phyloP scores from a whole-genome alignment of 2,113 vertebrate genomes.

The Peromyscus californicus region DNA sequence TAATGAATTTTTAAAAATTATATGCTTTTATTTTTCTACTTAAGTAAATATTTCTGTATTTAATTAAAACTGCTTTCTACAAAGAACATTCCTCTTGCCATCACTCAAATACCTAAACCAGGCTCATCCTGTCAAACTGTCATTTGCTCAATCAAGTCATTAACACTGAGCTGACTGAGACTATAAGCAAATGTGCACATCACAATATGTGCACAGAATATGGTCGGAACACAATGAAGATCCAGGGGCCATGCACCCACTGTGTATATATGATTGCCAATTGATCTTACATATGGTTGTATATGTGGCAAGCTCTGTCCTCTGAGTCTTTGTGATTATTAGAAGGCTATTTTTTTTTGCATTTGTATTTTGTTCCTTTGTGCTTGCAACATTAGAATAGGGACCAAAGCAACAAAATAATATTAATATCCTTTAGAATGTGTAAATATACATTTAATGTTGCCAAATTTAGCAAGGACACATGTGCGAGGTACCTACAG shows the following conservation, averaged over 20 bases:
- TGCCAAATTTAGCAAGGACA: background rate
- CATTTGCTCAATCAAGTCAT: constrained; percentile 18
- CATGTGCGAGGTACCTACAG: background rate
- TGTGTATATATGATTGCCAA: background rate
- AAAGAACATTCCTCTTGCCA: background rate
- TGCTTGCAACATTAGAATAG: background rate
- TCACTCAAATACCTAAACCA: background rate
- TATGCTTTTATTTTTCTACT: background rate
- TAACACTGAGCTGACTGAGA: background rate
- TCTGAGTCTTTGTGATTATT: background rate
- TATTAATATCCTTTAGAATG: background rate
- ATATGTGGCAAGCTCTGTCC: background rate
- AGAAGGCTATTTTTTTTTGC: background rate
- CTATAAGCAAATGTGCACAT: background rate
- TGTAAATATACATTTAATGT: background rate
- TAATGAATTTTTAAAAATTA: constrained; percentile 22
- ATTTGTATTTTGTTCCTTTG: background rate
- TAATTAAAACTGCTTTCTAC: background rate
- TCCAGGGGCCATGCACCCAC: background rate
- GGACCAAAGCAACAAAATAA: background rate
- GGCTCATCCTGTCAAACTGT: background rate
- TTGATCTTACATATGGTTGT: background rate
- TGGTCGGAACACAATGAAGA: background rate
- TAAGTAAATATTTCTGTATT: background rate
- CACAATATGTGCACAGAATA: background rate